phyloP scores from a whole-genome alignment of 2,888 invertebrate species.

The Volucella inanis region DNA sequence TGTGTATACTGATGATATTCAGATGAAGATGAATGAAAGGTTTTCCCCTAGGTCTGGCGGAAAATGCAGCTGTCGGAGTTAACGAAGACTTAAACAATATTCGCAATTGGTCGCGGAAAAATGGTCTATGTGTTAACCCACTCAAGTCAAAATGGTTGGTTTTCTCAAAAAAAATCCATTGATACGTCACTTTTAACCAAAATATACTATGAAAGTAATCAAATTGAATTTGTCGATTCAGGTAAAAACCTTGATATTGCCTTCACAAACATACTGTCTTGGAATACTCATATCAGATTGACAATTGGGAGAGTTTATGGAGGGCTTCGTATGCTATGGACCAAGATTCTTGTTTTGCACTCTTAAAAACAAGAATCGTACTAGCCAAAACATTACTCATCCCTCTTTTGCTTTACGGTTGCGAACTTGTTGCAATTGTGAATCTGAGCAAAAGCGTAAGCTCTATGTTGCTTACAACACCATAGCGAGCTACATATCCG shows the following conservation, averaged over 20 bases:
- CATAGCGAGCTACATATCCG: no score
- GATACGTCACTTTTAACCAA: not conserved
- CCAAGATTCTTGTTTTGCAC: not conserved
- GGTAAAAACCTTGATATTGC: no score
- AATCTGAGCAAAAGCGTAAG: constrained; percentile 10
- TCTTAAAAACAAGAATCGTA: constrained; percentile 8
- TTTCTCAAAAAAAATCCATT: not conserved
- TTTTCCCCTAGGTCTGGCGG: not conserved
- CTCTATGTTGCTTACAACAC: not conserved
- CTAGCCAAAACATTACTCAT: constrained; percentile 5
- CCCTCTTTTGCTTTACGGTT: not conserved
- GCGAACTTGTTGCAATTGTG: constrained; percentile 12
- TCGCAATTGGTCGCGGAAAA: no score
- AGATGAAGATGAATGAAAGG: no score
- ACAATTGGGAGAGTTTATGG: constrained; percentile 8
- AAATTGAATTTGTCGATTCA: no score
- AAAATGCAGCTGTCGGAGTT: not conserved
- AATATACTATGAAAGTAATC: no score
- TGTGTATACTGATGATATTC: no score
- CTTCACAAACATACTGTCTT: no score
- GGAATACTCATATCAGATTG: no score
- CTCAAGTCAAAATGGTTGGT: no score
- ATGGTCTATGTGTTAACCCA: no score
- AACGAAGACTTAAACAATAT: constrained; percentile 3
- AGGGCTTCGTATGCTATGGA: not conserved